Conservation (phyloP, 2,888 invertebrate species). For the Luffia ferchaultella region DNA sequence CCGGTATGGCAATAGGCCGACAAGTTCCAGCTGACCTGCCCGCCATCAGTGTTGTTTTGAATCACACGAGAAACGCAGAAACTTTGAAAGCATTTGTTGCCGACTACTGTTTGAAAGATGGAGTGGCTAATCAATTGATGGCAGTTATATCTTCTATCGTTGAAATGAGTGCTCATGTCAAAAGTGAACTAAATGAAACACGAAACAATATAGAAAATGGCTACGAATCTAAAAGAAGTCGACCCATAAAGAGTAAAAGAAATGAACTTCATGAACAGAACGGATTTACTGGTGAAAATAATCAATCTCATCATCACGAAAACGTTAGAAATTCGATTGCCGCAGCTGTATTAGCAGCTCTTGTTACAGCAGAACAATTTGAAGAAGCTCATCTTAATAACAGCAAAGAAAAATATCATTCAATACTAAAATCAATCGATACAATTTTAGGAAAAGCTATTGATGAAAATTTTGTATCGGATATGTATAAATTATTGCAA, state of each 20-base stretch:
- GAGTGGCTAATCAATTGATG: conserved; percentile 60
- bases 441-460: conserved; percentile 56
- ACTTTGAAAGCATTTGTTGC: conserved; percentile 54
- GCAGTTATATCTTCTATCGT: conserved; percentile 57
- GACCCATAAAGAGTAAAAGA: conserved; percentile 33
- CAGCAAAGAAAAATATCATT: conserved; percentile 54
- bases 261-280: conserved; percentile 25
- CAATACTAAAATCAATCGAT: conserved; percentile 58
- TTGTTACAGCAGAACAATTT: conserved; percentile 58
- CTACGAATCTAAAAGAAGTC: conserved; percentile 33
- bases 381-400: conserved; percentile 58
- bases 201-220: conserved; percentile 25
- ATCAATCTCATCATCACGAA: conserved; percentile 47
- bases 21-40: conserved; percentile 70
- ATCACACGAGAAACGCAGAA: conserved; percentile 56
- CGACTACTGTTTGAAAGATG: conserved; percentile 57
- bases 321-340: conserved; percentile 62
- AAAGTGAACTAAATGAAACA: conserved; percentile 43
- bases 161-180: conserved; percentile 58
- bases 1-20: conserved; percentile 73
- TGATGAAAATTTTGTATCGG: conserved; percentile 51
- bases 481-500: conserved; percentile 57
- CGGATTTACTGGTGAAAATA: conserved; percentile 25
- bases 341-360: conserved; percentile 56
- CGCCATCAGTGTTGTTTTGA: conserved; percentile 65